Evolutionary conservation across 2,888 invertebrate genomes (phyloP).

Genomic region (Caradrina clavipalpis): DNA sequence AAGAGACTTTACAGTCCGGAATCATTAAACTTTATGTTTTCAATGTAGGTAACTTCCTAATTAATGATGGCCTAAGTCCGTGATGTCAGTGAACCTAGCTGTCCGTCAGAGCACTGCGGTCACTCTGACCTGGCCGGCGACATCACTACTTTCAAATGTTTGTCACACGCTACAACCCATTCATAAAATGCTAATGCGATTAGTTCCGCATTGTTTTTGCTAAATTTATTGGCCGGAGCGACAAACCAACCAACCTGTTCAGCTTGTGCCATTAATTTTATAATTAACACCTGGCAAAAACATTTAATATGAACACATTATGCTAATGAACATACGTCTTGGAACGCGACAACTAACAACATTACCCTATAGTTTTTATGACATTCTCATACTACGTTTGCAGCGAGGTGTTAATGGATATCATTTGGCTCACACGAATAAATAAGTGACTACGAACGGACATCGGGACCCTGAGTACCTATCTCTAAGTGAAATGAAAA

Average conservation of each 20-base stretch:
- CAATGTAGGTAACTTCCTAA: conserved; percentile 41
- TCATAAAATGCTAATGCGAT: conserved; percentile 86
- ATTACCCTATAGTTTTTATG: conserved; percentile 54
- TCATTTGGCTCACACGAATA: conserved; percentile 72
- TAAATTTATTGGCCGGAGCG: conserved; percentile 80
- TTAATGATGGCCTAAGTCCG: conserved; percentile 50
- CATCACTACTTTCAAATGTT: conserved; percentile 82
- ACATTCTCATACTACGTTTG: conserved; percentile 62
- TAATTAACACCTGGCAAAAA: conserved; percentile 83
- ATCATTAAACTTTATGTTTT: conserved; percentile 40
- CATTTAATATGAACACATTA: conserved; percentile 73
- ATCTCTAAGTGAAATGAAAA: conserved; percentile 76
- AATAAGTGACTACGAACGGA: conserved; percentile 63
- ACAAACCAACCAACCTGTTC: conserved; percentile 73
- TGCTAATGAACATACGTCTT: conserved; percentile 65
- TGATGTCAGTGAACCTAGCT: conserved; percentile 65
- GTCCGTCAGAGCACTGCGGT: conserved; percentile 37
- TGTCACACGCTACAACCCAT: conserved; percentile 79
- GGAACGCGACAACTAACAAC: conserved; percentile 59
- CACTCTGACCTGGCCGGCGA: conserved; percentile 65
- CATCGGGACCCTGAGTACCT: conserved; percentile 69
- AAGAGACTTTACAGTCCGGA: conserved; percentile 19
- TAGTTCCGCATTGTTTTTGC: conserved; percentile 83
- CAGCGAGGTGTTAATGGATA: conserved; percentile 82
- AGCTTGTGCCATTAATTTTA: conserved; percentile 74